Conservation (phyloP, 2,888 invertebrate genomes). For the Amiota minor region DNA sequence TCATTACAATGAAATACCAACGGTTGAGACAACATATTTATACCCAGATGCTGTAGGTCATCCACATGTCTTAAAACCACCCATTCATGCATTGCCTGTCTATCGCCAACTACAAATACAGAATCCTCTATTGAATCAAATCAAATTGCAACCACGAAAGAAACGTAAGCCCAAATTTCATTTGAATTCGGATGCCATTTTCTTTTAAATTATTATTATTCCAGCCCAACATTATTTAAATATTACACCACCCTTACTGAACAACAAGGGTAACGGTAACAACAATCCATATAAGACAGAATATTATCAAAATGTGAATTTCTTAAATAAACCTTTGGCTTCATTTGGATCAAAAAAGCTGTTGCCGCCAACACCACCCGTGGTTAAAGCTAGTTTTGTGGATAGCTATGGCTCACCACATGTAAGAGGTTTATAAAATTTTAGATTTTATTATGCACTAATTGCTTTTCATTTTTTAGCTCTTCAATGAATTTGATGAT, state of each 20-base stretch:
- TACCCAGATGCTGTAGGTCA: conserved; percentile 73
- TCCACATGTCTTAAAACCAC: conserved; percentile 51
- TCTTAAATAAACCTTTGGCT: conserved; percentile 56
- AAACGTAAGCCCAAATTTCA: conserved; percentile 58
- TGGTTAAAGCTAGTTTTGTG: conserved; percentile 57
- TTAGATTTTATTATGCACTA: too few species aligned
- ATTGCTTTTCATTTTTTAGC: conserved; percentile 47
- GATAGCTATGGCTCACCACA: conserved; percentile 62
- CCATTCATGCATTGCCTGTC: conserved; percentile 62
- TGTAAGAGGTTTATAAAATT: conserved; percentile 49
- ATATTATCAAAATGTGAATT: conserved; percentile 68
- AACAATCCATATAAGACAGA: conserved; percentile 54
- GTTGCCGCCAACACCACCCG: conserved; percentile 43
- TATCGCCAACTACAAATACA: conserved; percentile 68
- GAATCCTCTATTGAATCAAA: conserved; percentile 68
- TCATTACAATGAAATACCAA: conserved; percentile 71
- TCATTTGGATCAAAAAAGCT: too few species aligned
- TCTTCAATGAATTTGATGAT: conserved; percentile 70
- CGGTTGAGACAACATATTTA: conserved; percentile 78
- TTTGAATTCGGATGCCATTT: background rate
- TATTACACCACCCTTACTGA: conserved; percentile 50
- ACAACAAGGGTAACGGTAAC: conserved; percentile 55
- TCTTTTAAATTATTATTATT: background rate
- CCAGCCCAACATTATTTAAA: conserved; percentile 61
- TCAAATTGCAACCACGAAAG: conserved; percentile 65